Evolutionary conservation across 2,113 vertebrate genomes (phyloP).

Genomic region (Pelvicachromis taeniatus): DNA sequence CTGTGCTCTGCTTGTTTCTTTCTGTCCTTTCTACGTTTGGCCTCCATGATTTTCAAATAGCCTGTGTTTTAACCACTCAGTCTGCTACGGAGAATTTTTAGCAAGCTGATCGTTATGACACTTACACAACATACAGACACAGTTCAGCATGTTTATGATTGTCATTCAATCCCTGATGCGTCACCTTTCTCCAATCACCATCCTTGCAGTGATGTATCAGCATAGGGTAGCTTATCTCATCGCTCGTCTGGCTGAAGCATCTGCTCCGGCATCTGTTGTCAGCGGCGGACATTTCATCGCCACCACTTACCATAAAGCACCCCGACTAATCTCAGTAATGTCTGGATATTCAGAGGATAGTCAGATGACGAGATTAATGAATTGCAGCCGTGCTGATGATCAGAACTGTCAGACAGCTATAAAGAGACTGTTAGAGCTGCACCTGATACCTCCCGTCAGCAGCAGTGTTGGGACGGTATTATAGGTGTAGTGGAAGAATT

Average conservation of each 20-base stretch:
- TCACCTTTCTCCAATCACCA: not conserved
- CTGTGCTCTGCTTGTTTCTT: not conserved
- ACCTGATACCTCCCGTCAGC: not conserved
- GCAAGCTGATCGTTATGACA: not conserved
- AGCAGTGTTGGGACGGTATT: not conserved
- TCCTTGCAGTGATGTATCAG: not conserved
- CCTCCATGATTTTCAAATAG: not conserved
- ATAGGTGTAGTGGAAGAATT: not conserved
- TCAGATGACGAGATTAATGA: constrained; percentile 40
- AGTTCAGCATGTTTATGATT: not conserved
- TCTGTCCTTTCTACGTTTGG: not conserved
- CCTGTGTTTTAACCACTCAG: accelerated
- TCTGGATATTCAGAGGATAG: constrained; percentile 20
- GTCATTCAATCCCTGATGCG: not conserved
- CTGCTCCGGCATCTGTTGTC: constrained; percentile 56
- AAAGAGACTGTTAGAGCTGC: not conserved
- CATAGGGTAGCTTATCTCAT: not conserved
- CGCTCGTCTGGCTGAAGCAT: constrained; percentile 18
- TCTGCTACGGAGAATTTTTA: not conserved
- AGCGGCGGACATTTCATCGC: constrained; percentile 1
- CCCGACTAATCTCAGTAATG: constrained; percentile 36
- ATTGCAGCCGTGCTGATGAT: not conserved
- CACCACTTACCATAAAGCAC: constrained; percentile 15
- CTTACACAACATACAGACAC: not conserved
- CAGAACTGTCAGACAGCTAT: not conserved